Conservation (phyloP, 2,797 vertebrate species). For the Sebastes matsubarae region DNA sequence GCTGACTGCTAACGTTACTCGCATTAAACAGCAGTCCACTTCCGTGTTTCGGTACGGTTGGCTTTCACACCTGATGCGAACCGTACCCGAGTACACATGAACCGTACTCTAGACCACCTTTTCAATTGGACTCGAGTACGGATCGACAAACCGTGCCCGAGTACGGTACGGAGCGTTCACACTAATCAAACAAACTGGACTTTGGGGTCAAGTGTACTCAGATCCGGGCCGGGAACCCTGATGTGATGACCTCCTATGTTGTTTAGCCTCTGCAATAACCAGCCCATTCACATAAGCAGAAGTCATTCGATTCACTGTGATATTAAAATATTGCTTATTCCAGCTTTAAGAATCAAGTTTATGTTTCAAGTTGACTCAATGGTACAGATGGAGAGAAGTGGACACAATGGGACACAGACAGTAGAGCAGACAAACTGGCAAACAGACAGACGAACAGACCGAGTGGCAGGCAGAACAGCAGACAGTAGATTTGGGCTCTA, state of each 20-base stretch:
- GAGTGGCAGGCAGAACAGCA: constrained; percentile 36
- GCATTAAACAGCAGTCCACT: too few species aligned
- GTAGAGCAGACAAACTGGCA: constrained; percentile 27
- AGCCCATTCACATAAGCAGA: background rate
- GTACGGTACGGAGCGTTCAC: too few species aligned
- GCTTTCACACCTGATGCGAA: too few species aligned
- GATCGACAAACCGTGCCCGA: too few species aligned
- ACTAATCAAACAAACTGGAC: too few species aligned
- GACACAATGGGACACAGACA: constrained; percentile 10
- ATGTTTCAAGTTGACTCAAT: background rate
- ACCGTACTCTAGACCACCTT: too few species aligned
- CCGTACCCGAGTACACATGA: too few species aligned
- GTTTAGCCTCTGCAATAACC: background rate
- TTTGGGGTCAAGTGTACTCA: too few species aligned
- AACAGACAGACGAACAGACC: constrained; percentile 20
- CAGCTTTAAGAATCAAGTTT: background rate
- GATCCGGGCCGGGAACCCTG: fast-evolving
- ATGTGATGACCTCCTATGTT: background rate
- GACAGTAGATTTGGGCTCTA: constrained; percentile 61
- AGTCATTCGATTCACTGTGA: background rate
- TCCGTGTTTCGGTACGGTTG: too few species aligned
- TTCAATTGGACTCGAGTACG: too few species aligned
- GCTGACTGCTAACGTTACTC: too few species aligned
- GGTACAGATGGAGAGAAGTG: constrained; percentile 1
- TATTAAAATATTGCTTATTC: background rate